A percentile compares a stretch with the other conserved stretches of the same genome.
These are phyloP conservation scores for Poecilia velifera DNA, from an alignment of 2,797 vertebrate species.

Conservation along the genomic window DNA sequence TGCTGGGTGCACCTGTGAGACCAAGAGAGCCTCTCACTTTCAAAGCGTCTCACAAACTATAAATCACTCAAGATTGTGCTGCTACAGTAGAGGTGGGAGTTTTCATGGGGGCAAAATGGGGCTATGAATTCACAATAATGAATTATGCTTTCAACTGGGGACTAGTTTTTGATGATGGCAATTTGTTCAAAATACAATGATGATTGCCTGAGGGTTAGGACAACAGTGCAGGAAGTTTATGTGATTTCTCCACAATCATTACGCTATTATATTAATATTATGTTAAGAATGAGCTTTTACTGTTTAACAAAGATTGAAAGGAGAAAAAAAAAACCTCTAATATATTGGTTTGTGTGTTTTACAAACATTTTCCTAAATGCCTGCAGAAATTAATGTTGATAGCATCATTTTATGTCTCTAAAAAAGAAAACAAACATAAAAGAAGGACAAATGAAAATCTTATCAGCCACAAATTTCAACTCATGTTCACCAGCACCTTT, in stretches of 20 bases:
- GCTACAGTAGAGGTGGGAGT: slow-evolving; percentile 17
- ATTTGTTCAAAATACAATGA: slow-evolving; percentile 32
- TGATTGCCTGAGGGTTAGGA: slow-evolving; percentile 6
- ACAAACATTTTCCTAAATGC: neutral
- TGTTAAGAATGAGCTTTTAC: slow-evolving; percentile 18
- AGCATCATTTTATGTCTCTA: neutral
- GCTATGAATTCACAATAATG: slow-evolving; percentile 19
- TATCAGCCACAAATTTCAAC: neutral
- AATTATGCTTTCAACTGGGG: slow-evolving; percentile 10
- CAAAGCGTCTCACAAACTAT: slow-evolving; percentile 45
- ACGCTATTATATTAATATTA: neutral
- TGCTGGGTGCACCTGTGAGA: slow-evolving; percentile 68
- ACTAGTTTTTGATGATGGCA: slow-evolving; percentile 33
- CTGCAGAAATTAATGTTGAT: neutral
- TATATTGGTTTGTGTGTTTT: slow-evolving; percentile 2
- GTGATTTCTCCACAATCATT: neutral
- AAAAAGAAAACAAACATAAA: neutral
- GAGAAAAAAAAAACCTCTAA: neutral
- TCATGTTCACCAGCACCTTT: neutral
- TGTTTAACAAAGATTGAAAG: slow-evolving; percentile 5
- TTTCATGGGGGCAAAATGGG: neutral
- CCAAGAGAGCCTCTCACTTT: slow-evolving; percentile 26
- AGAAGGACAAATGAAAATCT: neutral
- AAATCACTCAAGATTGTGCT: slow-evolving; percentile 39
- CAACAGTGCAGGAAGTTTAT: slow-evolving; percentile 7